phyloP scores from a whole-genome alignment of 2,113 vertebrate species.

The Actenoides lindsayi region DNA sequence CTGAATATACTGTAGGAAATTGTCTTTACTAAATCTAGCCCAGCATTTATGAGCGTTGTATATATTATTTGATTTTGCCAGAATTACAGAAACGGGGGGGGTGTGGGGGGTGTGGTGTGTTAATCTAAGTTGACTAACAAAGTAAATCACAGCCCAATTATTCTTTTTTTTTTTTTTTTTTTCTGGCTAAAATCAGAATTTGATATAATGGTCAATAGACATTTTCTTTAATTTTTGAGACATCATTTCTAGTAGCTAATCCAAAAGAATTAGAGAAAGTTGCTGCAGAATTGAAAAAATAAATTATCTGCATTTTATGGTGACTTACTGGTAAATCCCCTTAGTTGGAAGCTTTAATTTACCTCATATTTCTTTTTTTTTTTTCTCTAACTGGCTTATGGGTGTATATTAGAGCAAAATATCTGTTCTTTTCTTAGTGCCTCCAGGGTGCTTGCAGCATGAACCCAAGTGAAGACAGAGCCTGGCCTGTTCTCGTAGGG shows the following conservation, averaged over 20 bases:
- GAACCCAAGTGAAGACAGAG: not conserved
- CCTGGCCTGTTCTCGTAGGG: not conserved
- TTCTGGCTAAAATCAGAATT: conserved; percentile 62
- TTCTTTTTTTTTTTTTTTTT: conserved; percentile 15
- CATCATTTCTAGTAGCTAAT: conserved; percentile 46
- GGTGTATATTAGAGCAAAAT: conserved; percentile 13
- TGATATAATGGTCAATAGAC: conserved; percentile 65
- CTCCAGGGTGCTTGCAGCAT: not conserved
- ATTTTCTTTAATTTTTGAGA: conserved; percentile 64
- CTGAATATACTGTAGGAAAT: conserved; percentile 48
- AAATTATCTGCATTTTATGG: conserved; percentile 63
- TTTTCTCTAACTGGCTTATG: not conserved
- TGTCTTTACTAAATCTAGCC: conserved; percentile 59
- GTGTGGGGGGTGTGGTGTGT: not conserved
- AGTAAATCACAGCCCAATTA: conserved; percentile 57
- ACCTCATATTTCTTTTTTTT: conserved; percentile 46
- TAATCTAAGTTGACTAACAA: conserved; percentile 47
- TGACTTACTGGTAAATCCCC: conserved; percentile 58
- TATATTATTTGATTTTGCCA: conserved; percentile 55
- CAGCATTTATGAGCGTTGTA: not conserved
- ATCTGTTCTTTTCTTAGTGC: not conserved
- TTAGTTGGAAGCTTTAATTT: conserved; percentile 60
- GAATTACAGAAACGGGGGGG: conserved; percentile 9
- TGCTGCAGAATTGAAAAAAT: conserved; percentile 62
- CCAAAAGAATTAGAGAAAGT: conserved; percentile 51